Percentiles rank a stretch among this genome's conserved stretches.
Conservation (phyloP, 1,140 invertebrate species). For the Magallana angulata region DNA sequence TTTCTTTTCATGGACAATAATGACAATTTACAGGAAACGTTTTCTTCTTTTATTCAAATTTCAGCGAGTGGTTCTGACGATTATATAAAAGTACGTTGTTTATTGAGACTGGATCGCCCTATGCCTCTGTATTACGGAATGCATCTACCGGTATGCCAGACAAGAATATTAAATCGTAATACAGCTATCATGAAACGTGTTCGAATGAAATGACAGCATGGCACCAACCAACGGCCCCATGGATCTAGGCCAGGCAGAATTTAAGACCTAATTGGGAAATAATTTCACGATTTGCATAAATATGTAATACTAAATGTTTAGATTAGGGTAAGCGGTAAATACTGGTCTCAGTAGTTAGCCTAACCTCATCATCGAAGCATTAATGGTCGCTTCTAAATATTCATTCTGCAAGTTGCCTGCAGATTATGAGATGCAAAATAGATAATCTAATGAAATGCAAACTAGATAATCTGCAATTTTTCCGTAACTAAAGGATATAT, state of each 20-base stretch:
- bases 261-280: conserved; percentile 7
- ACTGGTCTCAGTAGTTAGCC: background rate
- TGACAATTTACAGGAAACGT: too few species aligned
- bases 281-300: conserved; percentile 21
- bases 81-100: too few species aligned
- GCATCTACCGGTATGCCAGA: too few species aligned
- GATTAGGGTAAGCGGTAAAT: conserved; percentile 33
- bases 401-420: background rate
- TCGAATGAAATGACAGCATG: background rate
- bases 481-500: conserved; percentile 28
- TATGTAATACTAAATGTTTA: conserved; percentile 31
- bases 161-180: too few species aligned
- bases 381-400: conserved; percentile 1
- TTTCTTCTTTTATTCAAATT: too few species aligned
- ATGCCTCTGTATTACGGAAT: too few species aligned
- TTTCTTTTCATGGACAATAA: too few species aligned
- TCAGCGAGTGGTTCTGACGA: too few species aligned
- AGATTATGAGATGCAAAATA: conserved; percentile 28
- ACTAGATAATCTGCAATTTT: conserved; percentile 24
- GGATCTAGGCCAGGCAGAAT: background rate
- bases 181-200: background rate
- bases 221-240: background rate
- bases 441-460: conserved; percentile 27
- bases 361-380: background rate
- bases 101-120: too few species aligned